Conservation (phyloP, 1,140 invertebrate genomes). For the Batillaria attramentaria region DNA sequence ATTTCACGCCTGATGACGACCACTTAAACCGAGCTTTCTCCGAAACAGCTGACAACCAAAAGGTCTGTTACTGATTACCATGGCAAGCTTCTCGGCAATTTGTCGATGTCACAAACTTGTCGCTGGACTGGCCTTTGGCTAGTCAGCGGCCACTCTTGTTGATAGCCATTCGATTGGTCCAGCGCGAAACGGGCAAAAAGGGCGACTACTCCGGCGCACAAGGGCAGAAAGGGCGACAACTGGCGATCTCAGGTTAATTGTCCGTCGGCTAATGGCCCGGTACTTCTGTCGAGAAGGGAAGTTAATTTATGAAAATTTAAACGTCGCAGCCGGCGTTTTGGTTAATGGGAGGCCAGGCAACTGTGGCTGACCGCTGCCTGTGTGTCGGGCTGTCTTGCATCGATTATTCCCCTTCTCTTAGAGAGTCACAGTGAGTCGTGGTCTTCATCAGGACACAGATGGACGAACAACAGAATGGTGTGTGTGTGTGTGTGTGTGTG, state of each 20-base stretch:
- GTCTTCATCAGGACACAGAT: not conserved
- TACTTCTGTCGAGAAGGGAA: not conserved
- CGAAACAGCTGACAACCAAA: no score
- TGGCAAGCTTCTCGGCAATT: no score
- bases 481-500: constrained; percentile 13
- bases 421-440: not conserved
- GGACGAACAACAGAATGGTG: not conserved
- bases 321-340: not conserved
- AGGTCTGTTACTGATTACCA: no score
- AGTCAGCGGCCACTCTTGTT: no score
- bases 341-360: not conserved
- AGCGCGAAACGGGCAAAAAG: not conserved
- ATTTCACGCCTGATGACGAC: no score
- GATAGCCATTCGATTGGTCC: not conserved
- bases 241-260: no score
- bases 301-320: constrained; percentile 19
- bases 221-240: not conserved
- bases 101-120: constrained; percentile 11
- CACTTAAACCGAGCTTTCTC: no score
- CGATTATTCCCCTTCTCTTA: not conserved
- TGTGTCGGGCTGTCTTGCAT: not conserved
- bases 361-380: not conserved
- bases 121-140: not conserved
- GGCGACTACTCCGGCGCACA: not conserved
- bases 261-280: constrained; percentile 11